Evolutionary conservation across 2,797 vertebrate species (phyloP), one percentile per base, ranked within the genome.

Genomic region (Coracias cyanogaster): DNA sequence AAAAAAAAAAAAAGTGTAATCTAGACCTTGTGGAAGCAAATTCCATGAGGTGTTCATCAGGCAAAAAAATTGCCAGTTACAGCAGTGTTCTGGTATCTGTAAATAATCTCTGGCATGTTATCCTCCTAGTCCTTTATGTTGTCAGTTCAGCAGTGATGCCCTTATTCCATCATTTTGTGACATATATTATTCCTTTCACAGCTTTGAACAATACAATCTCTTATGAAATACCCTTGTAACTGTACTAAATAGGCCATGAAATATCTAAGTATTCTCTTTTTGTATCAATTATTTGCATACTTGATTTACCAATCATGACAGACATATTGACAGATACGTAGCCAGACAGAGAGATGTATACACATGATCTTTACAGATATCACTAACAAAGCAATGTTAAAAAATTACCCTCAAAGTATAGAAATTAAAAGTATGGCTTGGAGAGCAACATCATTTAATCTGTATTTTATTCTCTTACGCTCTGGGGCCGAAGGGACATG

Each of bases 131-230:
- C 89, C 70, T 86, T 92, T 77, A 66, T 28, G 86, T 60, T 76
- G 16, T 60, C 3, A 1, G 28, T n/a, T 82, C 39, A 84, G 21
- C 67, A 86, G 51, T 70, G 89, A 86, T 67, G 67, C 28, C 33
- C 55, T 84, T 95, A 77, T 73, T 81, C 76, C 91, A 70, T 51
- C 66, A 92, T 86, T 93, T 65, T 80, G 60, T 62, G 55, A 33
- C 13, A 64, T 28, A 65, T 1, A 4, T 26, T 79, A 77, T 49
- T 91, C 22, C 35, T 88, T 90, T 84, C 55, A 77, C 16, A 70
- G 41, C 72, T 93, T 90, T 89, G 83, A 92, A 79, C n/a, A 90
- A 17, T 33, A 35, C 48, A n/a, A 74, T 89, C 55, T 77, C 31
- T 18, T 64, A 55, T 1, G 2, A 92, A 87, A 91, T 33, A 6